phyloP scores from a whole-genome alignment of 2,888 invertebrate species.

The Graphium colonna region DNA sequence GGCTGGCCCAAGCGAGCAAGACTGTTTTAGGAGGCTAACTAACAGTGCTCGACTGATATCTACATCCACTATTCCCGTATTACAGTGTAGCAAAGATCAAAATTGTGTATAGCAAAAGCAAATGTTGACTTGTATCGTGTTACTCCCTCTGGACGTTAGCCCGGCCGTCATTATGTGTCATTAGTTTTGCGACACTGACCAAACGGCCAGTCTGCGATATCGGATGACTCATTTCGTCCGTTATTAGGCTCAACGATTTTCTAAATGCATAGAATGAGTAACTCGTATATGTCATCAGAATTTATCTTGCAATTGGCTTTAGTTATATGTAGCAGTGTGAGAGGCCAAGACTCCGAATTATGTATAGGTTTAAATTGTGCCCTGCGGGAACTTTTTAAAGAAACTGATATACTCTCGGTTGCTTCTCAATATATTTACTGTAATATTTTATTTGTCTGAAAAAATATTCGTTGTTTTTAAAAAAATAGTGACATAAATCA shows the following conservation, averaged over 20 bases:
- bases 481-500: no score
- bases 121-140: conserved; percentile 34
- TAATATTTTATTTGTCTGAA: no score
- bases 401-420: no score
- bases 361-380: no score
- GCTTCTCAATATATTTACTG: no score
- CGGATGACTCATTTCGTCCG: conserved; percentile 73
- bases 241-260: conserved; percentile 70
- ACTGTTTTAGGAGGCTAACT: conserved; percentile 60
- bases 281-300: conserved; percentile 3
- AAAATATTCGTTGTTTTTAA: no score
- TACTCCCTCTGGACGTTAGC: conserved; percentile 58
- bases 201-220: conserved; percentile 76
- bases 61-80: conserved; percentile 33
- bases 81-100: conserved; percentile 40
- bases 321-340: background rate
- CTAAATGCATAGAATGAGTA: conserved; percentile 41
- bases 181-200: conserved; percentile 80
- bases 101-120: conserved; percentile 35
- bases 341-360: no score
- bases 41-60: conserved; percentile 69
- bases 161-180: conserved; percentile 76
- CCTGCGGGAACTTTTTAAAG: no score
- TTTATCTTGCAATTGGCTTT: background rate
- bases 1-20: conserved; percentile 55